phyloP scores from a whole-genome alignment of 1,140 invertebrate genomes.

The Oreohelix idahoensis region DNA sequence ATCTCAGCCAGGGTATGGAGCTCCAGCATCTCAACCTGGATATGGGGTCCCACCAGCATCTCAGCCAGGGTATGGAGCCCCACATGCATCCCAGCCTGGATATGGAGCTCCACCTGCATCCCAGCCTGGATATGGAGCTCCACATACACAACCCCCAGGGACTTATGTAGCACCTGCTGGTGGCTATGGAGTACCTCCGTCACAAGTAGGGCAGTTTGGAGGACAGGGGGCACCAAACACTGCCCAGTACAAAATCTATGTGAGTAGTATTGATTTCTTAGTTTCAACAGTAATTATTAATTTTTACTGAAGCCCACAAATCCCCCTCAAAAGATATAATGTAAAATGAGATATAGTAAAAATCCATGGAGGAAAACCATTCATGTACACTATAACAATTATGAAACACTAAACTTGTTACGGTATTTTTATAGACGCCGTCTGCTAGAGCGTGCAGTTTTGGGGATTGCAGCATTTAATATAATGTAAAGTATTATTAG shows the following conservation, averaged over 20 bases:
- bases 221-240: slow-evolving; percentile 26
- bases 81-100: neutral
- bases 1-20: neutral
- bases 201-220: slow-evolving; percentile 3
- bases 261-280: neutral
- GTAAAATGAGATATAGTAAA: too few relatives aligned
- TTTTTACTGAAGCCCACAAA: too few relatives aligned
- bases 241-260: neutral
- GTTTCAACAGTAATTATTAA: too few relatives aligned
- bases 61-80: neutral
- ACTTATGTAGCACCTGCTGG: neutral
- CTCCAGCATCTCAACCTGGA: slow-evolving; percentile 2
- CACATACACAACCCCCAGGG: neutral
- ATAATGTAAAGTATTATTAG: too few relatives aligned
- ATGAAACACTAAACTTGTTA: too few relatives aligned
- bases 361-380: too few relatives aligned
- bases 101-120: neutral
- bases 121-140: neutral
- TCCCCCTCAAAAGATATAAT: too few relatives aligned
- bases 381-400: too few relatives aligned
- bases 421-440: too few relatives aligned
- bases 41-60: neutral
- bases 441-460: too few relatives aligned
- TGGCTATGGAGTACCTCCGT: slow-evolving; percentile 38
- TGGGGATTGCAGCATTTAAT: too few relatives aligned